Conservation (phyloP, 2,888 invertebrate species). For the Tipula helvola region DNA sequence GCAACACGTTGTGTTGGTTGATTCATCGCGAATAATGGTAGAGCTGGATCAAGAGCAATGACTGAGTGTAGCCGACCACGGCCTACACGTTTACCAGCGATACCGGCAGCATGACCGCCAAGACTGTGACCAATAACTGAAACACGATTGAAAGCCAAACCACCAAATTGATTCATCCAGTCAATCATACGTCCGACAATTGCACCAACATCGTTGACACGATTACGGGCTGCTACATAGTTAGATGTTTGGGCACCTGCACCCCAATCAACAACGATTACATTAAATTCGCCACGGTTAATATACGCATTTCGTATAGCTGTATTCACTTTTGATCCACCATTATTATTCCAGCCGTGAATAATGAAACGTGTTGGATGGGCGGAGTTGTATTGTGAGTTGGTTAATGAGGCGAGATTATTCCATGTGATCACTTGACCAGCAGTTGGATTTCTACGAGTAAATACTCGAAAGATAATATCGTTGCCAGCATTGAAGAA, state of each 20-base stretch:
- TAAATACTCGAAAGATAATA: background rate
- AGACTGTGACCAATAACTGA: constrained; percentile 33
- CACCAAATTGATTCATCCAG: constrained; percentile 20
- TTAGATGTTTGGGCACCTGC: constrained; percentile 26
- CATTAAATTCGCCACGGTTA: constrained; percentile 25
- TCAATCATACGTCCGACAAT: constrained; percentile 25
- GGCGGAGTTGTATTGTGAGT: constrained; percentile 19
- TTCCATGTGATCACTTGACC: constrained; percentile 17
- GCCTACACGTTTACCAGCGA: constrained; percentile 25
- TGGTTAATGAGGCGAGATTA: constrained; percentile 15
- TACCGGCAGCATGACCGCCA: constrained; percentile 32
- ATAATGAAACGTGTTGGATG: constrained; percentile 19
- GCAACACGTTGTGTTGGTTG: constrained; percentile 27
- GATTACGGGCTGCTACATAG: constrained; percentile 25
- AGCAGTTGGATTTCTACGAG: background rate
- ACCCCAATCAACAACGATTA: constrained; percentile 30
- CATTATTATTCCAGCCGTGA: constrained; percentile 32
- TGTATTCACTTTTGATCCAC: constrained; percentile 26
- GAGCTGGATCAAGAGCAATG: constrained; percentile 34
- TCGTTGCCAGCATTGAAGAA: background rate
- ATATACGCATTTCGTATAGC: constrained; percentile 27
- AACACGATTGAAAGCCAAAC: constrained; percentile 21
- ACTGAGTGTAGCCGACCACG: constrained; percentile 27
- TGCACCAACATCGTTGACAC: constrained; percentile 24
- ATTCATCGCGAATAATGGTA: constrained; percentile 25